Evolutionary conservation across 1,140 invertebrate species (phyloP), one percentile per base, ranked within the genome.

Genomic region (Antheraea pernyi): DNA sequence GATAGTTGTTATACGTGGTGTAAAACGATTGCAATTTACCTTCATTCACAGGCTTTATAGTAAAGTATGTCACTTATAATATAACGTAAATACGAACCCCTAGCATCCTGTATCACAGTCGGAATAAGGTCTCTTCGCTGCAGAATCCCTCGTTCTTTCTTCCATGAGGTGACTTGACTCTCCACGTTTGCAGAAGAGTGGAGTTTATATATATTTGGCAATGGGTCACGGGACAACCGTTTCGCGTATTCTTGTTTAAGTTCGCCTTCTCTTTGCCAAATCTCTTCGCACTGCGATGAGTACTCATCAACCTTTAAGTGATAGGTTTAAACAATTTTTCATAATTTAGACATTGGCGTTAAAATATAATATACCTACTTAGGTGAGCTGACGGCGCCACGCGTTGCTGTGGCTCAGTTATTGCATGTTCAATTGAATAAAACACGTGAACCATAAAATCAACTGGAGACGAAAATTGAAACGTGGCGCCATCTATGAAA

Each of bases 51-150:
- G n/a, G n/a, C 37, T 6, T 6, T 39, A 39, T 5, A 39, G 5
- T 39, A 9, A 39, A 39, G 37, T 39, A 59, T 19, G 6, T n/a
- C n/a, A n/a, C n/a, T 36, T 30, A 71, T 19, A 66, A 5, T 16
- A 7, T 53, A 58, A 58, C 19, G 39, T 11, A 22, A 10, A 13
- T 11, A 68, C 70, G 67, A 63, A 88, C 84, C 60, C 11, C 70
- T 75, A 22, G 81, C 77, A 67, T 81, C 65, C 30, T 85, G 76
- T 9, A 79, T 48, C 9, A 84, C 65, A 3, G 69, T 67, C 7
- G 82, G 84, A 59, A 69, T 78, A 61, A 86, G 74, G 58, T 86
- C 76, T n/a, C 65, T 71, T 42, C 84, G 74, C 8, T 9, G 36
- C 42, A 88, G 68, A 0, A 83, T 64, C 1, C 71, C 78, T 3